Evolutionary conservation across 2,113 vertebrate genomes (phyloP), one percentile per base, ranked within the genome.

Genomic region (Gopherus flavomarginatus): DNA sequence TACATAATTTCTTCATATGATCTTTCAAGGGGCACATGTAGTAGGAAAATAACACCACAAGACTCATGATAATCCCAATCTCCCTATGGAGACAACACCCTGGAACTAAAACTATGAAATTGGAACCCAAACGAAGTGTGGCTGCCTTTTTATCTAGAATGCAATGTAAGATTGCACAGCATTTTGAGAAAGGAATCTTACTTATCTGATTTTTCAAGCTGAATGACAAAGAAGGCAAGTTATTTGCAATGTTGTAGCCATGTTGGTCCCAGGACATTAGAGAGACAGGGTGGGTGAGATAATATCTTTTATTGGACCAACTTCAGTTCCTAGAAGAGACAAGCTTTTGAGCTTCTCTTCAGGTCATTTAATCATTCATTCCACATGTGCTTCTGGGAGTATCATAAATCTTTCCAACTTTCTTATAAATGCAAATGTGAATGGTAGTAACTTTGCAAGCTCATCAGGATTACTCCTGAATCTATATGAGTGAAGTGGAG

Each of bases 361-460:
- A n/a, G 62, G 16, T 69, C 31, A n/a, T 1, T 72, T 91, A n/a
- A 9, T 90, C 27, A 69, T 50, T 0, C 9, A 27, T 84, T 86
- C 54, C 57, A 0, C 0, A 0, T 57, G 75, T 81, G 11, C 90
- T 96, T 96, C 54, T 56, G 90, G 52, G 62, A n/a, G 1, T 77
- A 27, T 82, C 1, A 1, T 59, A 47, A 24, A 87, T 87, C 42
- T 82, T 86, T 50, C 29, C 86, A 1, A 0, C 83, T 95, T 96
- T 54, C 16, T 85, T 42, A 91, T 91, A 53, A 79, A 75, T 57
- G 86, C 12, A 21, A 1, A 93, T 94, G 79, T 29, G 9, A 88
- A 91, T 94, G 81, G n/a, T 38, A n/a, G 85, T 19, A 81, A 13
- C 14, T 83, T 88, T 94, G 78, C 19, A 90, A 80, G 11, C 84